phyloP scores from a whole-genome alignment of 2,888 invertebrate genomes.

The Prosapia bicincta region DNA sequence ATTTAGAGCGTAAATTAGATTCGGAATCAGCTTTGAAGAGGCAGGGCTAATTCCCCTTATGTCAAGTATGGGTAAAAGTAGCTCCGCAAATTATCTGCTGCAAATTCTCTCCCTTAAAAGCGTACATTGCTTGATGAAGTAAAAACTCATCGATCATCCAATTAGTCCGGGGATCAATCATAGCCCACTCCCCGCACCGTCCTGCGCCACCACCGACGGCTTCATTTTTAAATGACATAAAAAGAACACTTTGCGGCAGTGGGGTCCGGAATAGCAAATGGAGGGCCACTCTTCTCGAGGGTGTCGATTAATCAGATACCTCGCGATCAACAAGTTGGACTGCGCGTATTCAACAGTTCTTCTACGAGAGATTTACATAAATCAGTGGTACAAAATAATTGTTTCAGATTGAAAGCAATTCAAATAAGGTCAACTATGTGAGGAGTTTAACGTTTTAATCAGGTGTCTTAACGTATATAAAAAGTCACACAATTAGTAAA shows the following conservation, averaged over 20 bases:
- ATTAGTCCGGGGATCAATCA: conserved; percentile 74
- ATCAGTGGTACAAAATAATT: not conserved
- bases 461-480: too few relatives aligned
- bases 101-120: conserved; percentile 9
- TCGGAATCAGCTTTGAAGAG: not conserved
- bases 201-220: conserved; percentile 35
- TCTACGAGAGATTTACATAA: not conserved
- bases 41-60: conserved; percentile 10
- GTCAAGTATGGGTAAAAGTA: not conserved
- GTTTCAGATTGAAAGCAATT: not conserved
- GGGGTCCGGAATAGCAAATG: not conserved
- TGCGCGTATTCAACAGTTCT: not conserved
- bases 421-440: too few relatives aligned
- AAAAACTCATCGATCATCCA: conserved; percentile 69
- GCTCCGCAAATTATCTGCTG: not conserved
- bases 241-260: conserved; percentile 15
- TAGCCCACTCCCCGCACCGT: conserved; percentile 46
- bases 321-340: not conserved
- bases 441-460: too few relatives aligned
- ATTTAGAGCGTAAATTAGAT: not conserved
- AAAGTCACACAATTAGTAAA: too few relatives aligned
- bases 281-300: not conserved
- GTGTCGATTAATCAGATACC: not conserved
- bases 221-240: conserved; percentile 30
- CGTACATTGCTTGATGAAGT: conserved; percentile 33